Evolutionary conservation across 2,797 vertebrate species (phyloP).

Genomic region (Tapera naevia): DNA sequence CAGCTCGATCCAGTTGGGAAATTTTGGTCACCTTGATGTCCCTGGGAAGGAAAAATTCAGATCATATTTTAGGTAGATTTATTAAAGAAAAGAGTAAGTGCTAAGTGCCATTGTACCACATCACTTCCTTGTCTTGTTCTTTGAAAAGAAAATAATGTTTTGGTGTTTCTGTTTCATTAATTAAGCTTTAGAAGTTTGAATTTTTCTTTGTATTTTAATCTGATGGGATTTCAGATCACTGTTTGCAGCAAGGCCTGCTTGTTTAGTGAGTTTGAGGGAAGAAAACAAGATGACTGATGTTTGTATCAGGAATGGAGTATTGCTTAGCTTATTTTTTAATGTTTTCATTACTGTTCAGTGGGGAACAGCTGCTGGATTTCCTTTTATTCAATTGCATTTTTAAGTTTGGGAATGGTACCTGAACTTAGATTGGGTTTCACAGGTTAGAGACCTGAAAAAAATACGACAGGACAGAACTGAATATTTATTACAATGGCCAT

Average conservation of each 20-base stretch:
- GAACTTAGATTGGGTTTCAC: neutral
- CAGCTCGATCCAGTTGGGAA: neutral
- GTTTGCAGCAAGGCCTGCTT: neutral
- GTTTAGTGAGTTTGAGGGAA: neutral
- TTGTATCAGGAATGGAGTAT: neutral
- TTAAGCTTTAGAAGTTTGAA: neutral
- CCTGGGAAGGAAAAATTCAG: neutral
- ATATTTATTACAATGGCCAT: neutral
- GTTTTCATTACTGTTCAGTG: neutral
- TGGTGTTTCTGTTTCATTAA: neutral
- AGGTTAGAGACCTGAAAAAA: neutral
- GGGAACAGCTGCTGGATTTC: conserved; percentile 13
- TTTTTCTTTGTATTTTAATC: neutral
- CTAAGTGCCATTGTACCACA: neutral
- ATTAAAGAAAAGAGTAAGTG: neutral
- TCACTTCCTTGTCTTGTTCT: neutral
- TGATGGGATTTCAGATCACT: neutral
- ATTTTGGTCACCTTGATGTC: rapidly evolving
- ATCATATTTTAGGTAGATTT: neutral
- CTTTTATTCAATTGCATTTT: neutral
- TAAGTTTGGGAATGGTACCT: neutral
- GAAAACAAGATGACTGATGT: neutral
- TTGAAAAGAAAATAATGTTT: neutral
- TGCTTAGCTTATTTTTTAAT: conserved; percentile 59
- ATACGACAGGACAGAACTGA: neutral